Evolutionary conservation across 2,888 invertebrate genomes (phyloP).

Genomic region (Lumbricus terrestris): DNA sequence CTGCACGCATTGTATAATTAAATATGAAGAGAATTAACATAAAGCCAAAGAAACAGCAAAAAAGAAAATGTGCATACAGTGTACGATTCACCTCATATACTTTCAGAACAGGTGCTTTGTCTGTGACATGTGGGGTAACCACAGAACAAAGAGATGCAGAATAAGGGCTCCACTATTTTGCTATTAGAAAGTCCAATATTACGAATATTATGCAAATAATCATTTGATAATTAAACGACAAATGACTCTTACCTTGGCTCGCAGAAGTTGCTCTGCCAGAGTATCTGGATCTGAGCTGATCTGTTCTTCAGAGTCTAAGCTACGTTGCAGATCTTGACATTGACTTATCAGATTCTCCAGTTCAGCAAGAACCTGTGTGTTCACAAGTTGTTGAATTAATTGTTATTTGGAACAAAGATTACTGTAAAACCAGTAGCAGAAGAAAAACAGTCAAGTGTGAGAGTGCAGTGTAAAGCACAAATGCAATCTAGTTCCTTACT

Average conservation of each 20-base stretch:
- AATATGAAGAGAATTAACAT: background rate
- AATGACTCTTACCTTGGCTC: background rate
- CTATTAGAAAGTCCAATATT: background rate
- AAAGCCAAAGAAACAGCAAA: background rate
- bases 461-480: background rate
- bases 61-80: background rate
- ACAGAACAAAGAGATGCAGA: background rate
- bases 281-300: slow-evolving; percentile 83
- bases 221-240: background rate
- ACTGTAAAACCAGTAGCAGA: background rate
- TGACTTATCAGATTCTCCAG: slow-evolving; percentile 94
- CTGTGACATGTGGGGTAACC: background rate
- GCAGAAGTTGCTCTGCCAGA: slow-evolving; percentile 60
- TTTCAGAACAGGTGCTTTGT: background rate
- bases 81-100: background rate
- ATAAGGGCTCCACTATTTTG: background rate
- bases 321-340: slow-evolving; percentile 88
- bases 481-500: background rate
- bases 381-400: background rate
- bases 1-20: background rate
- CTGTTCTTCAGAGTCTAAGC: slow-evolving; percentile 80
- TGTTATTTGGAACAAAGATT: background rate
- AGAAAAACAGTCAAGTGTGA: background rate
- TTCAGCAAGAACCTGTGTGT: slow-evolving; percentile 79
- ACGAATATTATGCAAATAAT: background rate